These are phyloP conservation scores for Notospermus geniculatus DNA, from an alignment of 1,140 invertebrate genomes.

Conservation along the genomic window DNA sequence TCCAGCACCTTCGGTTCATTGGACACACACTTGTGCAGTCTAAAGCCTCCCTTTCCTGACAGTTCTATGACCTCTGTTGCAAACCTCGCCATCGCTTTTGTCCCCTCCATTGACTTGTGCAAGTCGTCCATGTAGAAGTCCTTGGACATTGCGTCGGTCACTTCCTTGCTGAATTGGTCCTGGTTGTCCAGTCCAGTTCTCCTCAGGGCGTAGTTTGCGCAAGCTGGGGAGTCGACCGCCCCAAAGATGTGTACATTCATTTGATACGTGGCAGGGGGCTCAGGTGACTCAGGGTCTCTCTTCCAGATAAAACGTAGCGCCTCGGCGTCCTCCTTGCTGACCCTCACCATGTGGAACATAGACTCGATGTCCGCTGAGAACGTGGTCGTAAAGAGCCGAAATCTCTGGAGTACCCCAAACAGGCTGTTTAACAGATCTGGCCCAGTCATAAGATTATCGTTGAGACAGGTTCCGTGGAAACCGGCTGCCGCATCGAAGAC, in stretches of 20 bases:
- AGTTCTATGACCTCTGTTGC: too few species aligned
- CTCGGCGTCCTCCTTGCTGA: not conserved
- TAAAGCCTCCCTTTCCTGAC: too few species aligned
- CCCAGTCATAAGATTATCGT: not conserved
- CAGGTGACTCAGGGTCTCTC: not conserved
- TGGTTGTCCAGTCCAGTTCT: not conserved
- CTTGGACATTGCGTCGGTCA: too few species aligned
- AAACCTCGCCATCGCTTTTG: too few species aligned
- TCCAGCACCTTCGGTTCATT: too few species aligned
- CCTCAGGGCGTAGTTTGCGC: not conserved
- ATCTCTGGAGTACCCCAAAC: constrained; percentile 1
- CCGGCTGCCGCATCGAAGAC: constrained; percentile 5
- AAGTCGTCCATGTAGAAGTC: too few species aligned
- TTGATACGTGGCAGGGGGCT: not conserved
- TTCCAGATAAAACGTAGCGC: not conserved
- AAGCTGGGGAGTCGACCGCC: constrained; percentile 1
- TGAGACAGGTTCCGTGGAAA: not conserved
- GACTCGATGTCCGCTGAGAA: not conserved
- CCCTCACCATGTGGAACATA: constrained; percentile 1
- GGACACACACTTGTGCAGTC: too few species aligned
- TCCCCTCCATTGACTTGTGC: too few species aligned
- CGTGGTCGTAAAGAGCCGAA: not conserved
- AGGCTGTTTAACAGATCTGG: constrained; percentile 9
- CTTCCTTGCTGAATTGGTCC: too few species aligned
- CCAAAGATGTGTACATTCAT: constrained; percentile 6